These are phyloP conservation scores for Ivindomyrus marchei DNA, from an alignment of 2,113 vertebrate genomes.

Conservation along the genomic window DNA sequence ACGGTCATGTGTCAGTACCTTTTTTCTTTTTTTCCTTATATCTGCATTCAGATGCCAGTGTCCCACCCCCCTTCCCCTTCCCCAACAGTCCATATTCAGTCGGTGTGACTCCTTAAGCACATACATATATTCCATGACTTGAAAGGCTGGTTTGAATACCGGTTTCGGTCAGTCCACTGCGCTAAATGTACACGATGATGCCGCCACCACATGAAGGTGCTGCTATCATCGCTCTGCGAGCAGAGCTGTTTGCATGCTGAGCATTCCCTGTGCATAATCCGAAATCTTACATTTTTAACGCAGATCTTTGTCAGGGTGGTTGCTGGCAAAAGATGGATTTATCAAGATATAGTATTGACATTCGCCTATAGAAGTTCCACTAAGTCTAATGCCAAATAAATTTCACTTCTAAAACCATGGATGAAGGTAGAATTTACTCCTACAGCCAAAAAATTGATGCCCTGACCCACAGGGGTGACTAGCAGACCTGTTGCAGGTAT, in stretches of 20 bases:
- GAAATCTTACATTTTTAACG: background rate
- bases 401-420: background rate
- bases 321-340: background rate
- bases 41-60: slow-evolving; percentile 28
- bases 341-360: background rate
- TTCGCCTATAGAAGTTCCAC: background rate
- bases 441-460: background rate
- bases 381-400: background rate
- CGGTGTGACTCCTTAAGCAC: background rate
- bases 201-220: background rate
- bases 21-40: background rate
- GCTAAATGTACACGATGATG: background rate
- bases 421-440: background rate
- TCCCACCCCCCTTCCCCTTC: background rate
- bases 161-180: background rate
- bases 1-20: slow-evolving; percentile 15
- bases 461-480: background rate
- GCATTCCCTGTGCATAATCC: background rate
- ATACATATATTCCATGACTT: background rate
- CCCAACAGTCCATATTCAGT: background rate
- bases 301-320: background rate
- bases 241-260: background rate
- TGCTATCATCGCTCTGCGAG: background rate
- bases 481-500: slow-evolving; percentile 8
- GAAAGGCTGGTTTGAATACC: background rate